phyloP scores from a whole-genome alignment of 2,113 vertebrate genomes.

The Hylia prasina region DNA sequence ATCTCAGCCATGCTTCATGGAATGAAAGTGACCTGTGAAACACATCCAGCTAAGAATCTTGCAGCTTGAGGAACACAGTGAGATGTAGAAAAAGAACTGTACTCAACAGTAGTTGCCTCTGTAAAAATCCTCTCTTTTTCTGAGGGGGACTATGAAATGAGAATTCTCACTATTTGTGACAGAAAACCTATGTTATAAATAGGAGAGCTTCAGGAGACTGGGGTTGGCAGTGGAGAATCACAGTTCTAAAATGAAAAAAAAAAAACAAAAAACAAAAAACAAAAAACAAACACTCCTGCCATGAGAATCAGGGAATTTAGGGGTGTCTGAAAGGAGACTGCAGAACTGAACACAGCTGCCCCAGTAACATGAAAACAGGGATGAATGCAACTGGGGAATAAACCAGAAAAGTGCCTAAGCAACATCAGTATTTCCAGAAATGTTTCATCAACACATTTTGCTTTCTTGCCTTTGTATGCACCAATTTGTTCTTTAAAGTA shows the following conservation, averaged over 20 bases:
- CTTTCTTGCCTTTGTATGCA: neutral
- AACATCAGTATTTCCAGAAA: neutral
- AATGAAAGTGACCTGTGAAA: neutral
- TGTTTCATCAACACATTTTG: neutral
- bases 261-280: no score
- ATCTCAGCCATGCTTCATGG: neutral
- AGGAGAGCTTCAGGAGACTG: neutral
- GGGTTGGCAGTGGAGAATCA: neutral
- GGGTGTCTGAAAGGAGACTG: neutral
- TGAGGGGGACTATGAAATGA: neutral
- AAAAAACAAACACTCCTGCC: neutral
- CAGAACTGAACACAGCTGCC: neutral
- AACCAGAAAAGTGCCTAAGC: neutral
- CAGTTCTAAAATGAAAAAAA: neutral
- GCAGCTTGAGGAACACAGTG: neutral
- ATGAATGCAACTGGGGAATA: neutral
- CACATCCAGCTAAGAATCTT: neutral
- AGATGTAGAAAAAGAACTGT: neutral
- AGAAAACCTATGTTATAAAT: neutral
- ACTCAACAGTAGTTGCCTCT: neutral
- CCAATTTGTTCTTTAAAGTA: neutral
- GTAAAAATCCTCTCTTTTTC: neutral
- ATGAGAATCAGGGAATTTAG: neutral
- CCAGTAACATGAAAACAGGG: neutral
- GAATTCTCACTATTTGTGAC: neutral